These are phyloP conservation scores for Tiphia femorata DNA, from an alignment of 2,888 invertebrate genomes.

Conservation along the genomic window DNA sequence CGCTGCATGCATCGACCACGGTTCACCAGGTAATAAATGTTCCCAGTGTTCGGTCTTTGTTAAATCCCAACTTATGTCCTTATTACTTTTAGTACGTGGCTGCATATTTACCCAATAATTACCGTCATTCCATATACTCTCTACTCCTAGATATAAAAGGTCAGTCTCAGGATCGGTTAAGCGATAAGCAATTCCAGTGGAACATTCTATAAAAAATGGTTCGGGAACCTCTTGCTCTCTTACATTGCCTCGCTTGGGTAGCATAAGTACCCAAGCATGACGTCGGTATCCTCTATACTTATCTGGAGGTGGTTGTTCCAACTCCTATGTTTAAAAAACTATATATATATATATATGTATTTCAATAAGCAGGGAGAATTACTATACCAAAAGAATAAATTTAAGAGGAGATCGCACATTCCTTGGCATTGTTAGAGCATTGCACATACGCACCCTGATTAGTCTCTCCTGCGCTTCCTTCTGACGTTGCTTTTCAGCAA, in stretches of 20 bases:
- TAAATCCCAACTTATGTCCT: constrained; percentile 75
- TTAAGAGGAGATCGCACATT: no score
- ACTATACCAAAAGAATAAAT: neutral
- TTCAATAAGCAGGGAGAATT: neutral
- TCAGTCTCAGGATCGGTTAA: constrained; percentile 71
- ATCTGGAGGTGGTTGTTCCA: constrained; percentile 77
- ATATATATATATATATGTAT: no score
- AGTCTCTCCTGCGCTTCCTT: constrained; percentile 57
- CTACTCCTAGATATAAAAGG: constrained; percentile 80
- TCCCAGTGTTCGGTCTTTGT: constrained; percentile 77
- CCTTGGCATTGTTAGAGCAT: no score
- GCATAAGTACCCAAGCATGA: constrained; percentile 87
- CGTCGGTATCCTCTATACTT: constrained; percentile 77
- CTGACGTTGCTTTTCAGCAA: constrained; percentile 59
- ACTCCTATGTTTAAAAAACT: constrained; percentile 72
- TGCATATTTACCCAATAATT: constrained; percentile 87
- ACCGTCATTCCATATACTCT: constrained; percentile 87
- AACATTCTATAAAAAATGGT: constrained; percentile 87
- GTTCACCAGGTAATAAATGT: constrained; percentile 80
- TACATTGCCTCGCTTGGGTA: constrained; percentile 71
- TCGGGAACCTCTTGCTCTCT: constrained; percentile 73
- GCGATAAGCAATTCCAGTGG: constrained; percentile 74
- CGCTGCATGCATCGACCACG: constrained; percentile 70
- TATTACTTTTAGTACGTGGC: constrained; percentile 70
- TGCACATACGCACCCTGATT: constrained; percentile 29